Conservation (phyloP, 2,113 vertebrate species). For the Numida meleagris region DNA sequence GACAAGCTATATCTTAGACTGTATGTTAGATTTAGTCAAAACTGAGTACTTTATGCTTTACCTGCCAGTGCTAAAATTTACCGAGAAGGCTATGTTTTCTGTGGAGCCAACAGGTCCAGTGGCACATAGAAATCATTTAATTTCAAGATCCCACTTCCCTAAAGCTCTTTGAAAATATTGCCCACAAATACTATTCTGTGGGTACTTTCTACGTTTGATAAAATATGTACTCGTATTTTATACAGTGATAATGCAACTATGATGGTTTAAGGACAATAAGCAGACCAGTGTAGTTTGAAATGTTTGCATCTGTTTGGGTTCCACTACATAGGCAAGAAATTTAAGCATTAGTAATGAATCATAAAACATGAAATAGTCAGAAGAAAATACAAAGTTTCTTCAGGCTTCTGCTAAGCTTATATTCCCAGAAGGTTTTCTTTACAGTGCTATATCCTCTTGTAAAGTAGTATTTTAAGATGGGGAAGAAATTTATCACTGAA, state of each 20-base stretch:
- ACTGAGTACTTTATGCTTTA: background rate
- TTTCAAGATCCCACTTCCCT: background rate
- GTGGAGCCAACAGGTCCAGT: background rate
- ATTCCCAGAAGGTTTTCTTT: background rate
- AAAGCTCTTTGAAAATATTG: background rate
- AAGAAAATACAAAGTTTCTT: background rate
- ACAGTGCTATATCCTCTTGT: background rate
- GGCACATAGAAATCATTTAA: background rate
- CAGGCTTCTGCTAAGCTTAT: background rate
- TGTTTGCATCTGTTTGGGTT: background rate
- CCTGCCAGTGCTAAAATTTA: background rate
- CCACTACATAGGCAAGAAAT: background rate
- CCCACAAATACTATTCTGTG: background rate
- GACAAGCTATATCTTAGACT: background rate
- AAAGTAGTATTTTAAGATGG: background rate
- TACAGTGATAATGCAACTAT: background rate
- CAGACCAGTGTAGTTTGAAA: background rate
- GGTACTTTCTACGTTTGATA: background rate
- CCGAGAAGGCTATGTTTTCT: rapidly evolving
- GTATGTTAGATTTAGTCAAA: background rate
- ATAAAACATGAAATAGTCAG: background rate
- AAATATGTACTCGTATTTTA: background rate
- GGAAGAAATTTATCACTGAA: background rate
- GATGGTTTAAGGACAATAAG: background rate
- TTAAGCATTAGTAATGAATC: background rate